Conservation (phyloP, 2,797 vertebrate species). For the Melanotaenia nigrans region DNA sequence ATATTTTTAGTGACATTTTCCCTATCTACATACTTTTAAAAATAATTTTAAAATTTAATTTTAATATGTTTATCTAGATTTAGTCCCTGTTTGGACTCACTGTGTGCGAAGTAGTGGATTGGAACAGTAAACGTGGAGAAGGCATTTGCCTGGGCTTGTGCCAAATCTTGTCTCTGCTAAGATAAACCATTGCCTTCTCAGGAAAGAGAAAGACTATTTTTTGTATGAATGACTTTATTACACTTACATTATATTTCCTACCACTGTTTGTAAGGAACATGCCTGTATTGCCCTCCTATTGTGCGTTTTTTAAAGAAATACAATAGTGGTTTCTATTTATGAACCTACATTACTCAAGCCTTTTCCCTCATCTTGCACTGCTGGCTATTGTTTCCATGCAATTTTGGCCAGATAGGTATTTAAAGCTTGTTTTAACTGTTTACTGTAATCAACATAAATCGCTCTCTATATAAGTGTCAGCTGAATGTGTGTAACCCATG, state of each 20-base stretch:
- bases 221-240: neutral
- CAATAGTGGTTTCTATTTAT: neutral
- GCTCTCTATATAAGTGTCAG: slow-evolving; percentile 42
- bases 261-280: neutral
- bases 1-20: neutral
- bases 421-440: slow-evolving; percentile 62
- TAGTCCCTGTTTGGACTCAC: neutral
- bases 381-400: slow-evolving; percentile 42
- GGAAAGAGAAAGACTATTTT: neutral
- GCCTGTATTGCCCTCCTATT: neutral
- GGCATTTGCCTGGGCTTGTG: neutral
- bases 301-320: neutral
- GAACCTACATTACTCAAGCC: neutral
- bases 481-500: slow-evolving; percentile 53
- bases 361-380: neutral
- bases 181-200: neutral
- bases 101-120: neutral
- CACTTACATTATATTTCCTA: neutral
- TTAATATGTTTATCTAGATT: no score
- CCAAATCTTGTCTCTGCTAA: neutral
- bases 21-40: no score
- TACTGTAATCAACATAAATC: slow-evolving; percentile 65
- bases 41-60: no score
- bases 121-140: neutral
- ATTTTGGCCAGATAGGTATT: slow-evolving; percentile 41